Evolutionary conservation across 2,797 vertebrate species (phyloP).

Genomic region (Stomatorhinus walkeri): DNA sequence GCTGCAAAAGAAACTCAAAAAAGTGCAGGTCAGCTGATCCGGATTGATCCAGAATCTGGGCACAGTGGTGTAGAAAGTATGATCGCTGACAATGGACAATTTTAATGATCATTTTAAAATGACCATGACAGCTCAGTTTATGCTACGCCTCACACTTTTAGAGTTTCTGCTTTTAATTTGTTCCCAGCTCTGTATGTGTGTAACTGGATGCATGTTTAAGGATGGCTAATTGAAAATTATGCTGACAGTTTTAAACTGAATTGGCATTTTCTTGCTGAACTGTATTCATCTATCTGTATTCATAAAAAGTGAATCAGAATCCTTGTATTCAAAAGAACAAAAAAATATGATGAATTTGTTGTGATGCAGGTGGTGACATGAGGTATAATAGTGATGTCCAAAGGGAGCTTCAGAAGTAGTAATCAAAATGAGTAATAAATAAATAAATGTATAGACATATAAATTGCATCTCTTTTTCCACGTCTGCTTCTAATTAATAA

Average conservation of each 20-base stretch:
- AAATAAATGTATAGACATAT: not conserved
- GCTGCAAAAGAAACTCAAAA: constrained; percentile 78
- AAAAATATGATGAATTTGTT: not conserved
- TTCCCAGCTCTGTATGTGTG: not conserved
- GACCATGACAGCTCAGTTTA: not conserved
- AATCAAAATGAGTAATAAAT: not conserved
- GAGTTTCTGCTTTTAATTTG: not conserved
- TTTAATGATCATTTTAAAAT: not conserved
- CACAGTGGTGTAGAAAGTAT: not conserved
- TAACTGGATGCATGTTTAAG: not conserved
- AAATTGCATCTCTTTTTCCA: not conserved
- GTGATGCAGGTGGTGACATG: not conserved
- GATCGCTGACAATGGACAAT: not conserved
- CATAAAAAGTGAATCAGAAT: not conserved
- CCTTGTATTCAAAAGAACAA: not conserved
- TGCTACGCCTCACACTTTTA: not conserved
- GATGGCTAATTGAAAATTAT: not conserved
- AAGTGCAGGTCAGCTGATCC: constrained; percentile 72
- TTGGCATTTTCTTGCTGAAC: not conserved
- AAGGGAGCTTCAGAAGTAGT: not conserved
- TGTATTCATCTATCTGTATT: not conserved
- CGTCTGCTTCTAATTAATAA: not conserved
- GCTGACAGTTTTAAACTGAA: not conserved
- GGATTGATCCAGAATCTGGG: not conserved
- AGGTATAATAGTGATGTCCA: not conserved